Base-by-base conservation (phyloP, 2,113 vertebrate genomes). In the Rhynchomys soricoides region DNA sequence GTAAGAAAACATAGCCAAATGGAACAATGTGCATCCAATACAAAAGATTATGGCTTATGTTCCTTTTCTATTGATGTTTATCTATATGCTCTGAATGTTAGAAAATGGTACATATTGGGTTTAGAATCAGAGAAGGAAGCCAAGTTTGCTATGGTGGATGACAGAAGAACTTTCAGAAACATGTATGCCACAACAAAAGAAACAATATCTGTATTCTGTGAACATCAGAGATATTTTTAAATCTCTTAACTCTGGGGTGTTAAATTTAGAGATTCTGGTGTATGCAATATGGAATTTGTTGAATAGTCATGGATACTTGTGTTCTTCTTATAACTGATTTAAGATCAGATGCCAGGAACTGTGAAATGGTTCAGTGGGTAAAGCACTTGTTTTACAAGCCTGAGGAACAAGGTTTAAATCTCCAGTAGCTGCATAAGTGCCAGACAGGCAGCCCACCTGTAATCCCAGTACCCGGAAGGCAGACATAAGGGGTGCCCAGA, bases 51-150 rank as follows among this genome's bases (percentile, higher is more conserved):
- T 24, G 21, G 19, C 19, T 57, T 34, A 64, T 79, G 3, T 64
- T 45, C 74, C n/a, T 40, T 74, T 75, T 75, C 55, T 86, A 81
- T 79, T 71, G 15, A 62, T 88, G 93, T 94, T 86, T 81, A 66
- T 55, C 37, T 86, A 5, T 66, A 43, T 57, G 7, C 26, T 74
- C 73, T 90, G 57, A 91, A 31, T 89, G 45, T 83, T 92, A 79
- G 21, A 66, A 94, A 93, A 71, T 5, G 75, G 43, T 73, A 57
- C 17, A 12, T 82, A 31, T 75, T 66, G 24, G 7, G 79, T 90
- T 85, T 59, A 77, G 40, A 90, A 88, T 40, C 71, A 4, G 26
- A 22, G 8, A n/a, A 82, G 75, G 86, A 62, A 15, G 1, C 52
- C 13, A 95, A n/a, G 13, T 26, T 75, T 50, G 64, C 57, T 71